Evolutionary conservation across 1,140 invertebrate species (phyloP), one percentile per base, ranked within the genome.

Genomic region (Lordiphosa mommai): DNA sequence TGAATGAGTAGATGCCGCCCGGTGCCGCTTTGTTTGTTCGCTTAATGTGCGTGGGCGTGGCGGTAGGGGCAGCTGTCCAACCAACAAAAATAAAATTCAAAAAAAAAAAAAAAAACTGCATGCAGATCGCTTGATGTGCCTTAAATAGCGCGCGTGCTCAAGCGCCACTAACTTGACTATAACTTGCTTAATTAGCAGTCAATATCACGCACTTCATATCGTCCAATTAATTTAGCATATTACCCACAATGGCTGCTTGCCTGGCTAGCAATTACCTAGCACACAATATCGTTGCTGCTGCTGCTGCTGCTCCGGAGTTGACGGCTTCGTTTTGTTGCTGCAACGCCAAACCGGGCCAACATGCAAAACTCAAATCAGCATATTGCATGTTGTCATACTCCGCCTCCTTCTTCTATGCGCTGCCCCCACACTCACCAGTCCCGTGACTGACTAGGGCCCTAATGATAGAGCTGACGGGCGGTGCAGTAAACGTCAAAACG

Each of bases 141-240:
- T 4, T 37, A 67, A 41, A 37, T 33, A 46, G 32, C 29, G 55
- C 59, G 59, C 74, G 74, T 82, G 71, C 61, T 49, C 4, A 23
- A 58, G 55, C 51, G 50, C 46, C 34, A 71, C 71, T 82, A 82
- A 80, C 67, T 61, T 55, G 53, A 38, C 66, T 33, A 61, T 82
- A 82, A 82, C 61, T 65, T 59, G 68, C 67, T 84, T 84, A 84
- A 84, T 84, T 84, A 84, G 68, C 77, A 84, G 77, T 68, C 77
- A 84, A 84, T 84, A 84, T 77, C 77, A 84, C 79, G 72, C 77
- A 84, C 77, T 84, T 76, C 77, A 84, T 84, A 77, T 52, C 49
- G 72, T 72, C 77, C 77, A 84, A 84, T 84, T 84, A 84, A 84
- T 84, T 84, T 84, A 84, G 68, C 77, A 84, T 84, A 84, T 84